A percentile compares a stretch with the other conserved stretches of the same genome.
These are phyloP conservation scores for Oxytorus armatus DNA, from an alignment of 2,888 invertebrate genomes.

Conservation along the genomic window DNA sequence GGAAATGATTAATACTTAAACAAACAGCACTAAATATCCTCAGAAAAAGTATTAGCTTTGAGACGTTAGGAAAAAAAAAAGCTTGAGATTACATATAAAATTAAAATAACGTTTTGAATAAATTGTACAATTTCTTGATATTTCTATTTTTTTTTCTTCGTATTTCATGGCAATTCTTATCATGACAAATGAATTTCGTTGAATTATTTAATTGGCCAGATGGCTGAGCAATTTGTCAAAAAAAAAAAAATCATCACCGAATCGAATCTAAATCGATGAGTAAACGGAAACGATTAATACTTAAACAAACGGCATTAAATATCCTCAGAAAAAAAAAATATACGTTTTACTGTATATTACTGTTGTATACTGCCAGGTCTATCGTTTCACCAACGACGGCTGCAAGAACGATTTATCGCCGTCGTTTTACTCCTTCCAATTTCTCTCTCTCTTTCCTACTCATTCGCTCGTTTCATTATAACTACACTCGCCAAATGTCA, in stretches of 20 bases:
- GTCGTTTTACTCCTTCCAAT: no score
- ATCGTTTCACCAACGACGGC: conserved; percentile 31
- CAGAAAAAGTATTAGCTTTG: no score
- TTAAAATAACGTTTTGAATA: no score
- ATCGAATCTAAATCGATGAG: background rate
- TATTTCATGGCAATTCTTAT: no score
- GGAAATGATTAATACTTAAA: conserved; percentile 11
- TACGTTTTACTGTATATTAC: conserved; percentile 25
- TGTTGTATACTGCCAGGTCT: conserved; percentile 43
- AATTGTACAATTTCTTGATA: background rate
- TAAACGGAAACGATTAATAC: conserved; percentile 1
- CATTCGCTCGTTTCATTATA: conserved; percentile 67
- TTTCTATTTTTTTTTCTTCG: background rate
- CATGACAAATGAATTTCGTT: conserved; percentile 3
- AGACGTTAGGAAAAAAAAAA: no score
- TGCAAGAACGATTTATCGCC: conserved; percentile 54
- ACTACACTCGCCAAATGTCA: conserved; percentile 72
- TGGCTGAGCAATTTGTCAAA: background rate
- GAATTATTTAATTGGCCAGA: conserved; percentile 7
- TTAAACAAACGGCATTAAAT: conserved; percentile 19
- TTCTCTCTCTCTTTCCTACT: background rate
- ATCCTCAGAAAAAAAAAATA: conserved; percentile 5
- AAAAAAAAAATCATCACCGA: no score
- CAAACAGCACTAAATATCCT: conserved; percentile 20
- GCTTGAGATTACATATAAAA: no score